These are phyloP conservation scores for Phenacoccus solenopsis DNA, from an alignment of 1,140 invertebrate genomes.

Conservation along the genomic window DNA sequence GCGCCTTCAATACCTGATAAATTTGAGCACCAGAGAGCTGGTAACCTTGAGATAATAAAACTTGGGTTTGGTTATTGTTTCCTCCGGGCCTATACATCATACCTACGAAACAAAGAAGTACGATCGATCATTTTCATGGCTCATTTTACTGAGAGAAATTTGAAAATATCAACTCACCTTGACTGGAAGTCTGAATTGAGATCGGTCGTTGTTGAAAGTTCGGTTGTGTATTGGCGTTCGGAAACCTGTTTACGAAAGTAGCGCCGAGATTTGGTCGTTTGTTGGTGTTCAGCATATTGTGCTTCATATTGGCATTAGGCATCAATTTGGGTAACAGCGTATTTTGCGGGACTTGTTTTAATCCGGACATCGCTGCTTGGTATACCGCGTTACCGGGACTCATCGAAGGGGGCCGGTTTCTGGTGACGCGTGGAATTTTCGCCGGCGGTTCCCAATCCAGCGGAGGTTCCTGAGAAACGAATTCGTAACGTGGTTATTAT, in stretches of 20 bases:
- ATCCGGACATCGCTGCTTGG: constrained; percentile 31
- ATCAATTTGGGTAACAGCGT: constrained; percentile 41
- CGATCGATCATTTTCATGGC: too few relatives aligned
- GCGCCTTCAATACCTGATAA: constrained; percentile 20
- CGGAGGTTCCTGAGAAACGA: constrained; percentile 53
- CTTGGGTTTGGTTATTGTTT: constrained; percentile 35
- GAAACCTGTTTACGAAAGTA: background rate
- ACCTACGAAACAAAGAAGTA: too few relatives aligned
- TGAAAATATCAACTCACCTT: constrained; percentile 8
- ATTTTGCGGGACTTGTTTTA: constrained; percentile 36
- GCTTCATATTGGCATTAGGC: background rate
- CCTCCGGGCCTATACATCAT: constrained; percentile 44
- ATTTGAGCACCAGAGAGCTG: constrained; percentile 36
- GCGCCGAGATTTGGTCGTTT: background rate
- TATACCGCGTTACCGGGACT: constrained; percentile 28
- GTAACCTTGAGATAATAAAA: constrained; percentile 44
- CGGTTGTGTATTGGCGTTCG: background rate
- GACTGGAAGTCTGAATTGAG: background rate
- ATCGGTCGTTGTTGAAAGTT: constrained; percentile 7
- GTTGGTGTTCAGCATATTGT: background rate
- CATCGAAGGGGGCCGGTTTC: constrained; percentile 37
- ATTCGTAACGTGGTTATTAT: too few relatives aligned
- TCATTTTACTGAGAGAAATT: too few relatives aligned
- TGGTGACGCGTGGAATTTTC: constrained; percentile 65
- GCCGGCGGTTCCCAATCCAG: constrained; percentile 83